Base-by-base conservation (phyloP, 2,113 vertebrate genomes). In the Baryphthengus martii region DNA sequence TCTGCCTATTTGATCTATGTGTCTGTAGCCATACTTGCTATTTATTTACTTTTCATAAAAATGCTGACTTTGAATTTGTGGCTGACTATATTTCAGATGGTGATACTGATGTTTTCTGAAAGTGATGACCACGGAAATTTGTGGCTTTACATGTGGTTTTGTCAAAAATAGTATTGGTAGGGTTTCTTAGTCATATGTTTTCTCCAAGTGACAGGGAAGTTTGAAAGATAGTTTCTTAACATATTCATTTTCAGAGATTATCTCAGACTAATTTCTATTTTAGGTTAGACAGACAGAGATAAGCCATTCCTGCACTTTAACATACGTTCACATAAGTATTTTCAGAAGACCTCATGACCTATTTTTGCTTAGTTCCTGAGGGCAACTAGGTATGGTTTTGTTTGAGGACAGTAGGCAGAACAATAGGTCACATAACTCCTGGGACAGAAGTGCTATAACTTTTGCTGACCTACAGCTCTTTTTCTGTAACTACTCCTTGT, bases 41-140 rank as follows among this genome's bases (percentile, higher is more conserved):
- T 92, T 91, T 94, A 81, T 37, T 90, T 88, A 39, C 29, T 83
- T 81, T 86, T 67, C 37, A 52, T 65, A 61, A 92, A 93, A 93
- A 63, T 26, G 68, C 81, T 94, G 93, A 93, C 77, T 78, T 73
- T 85, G 77, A 78, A 73, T 72, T 71, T 88, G 65, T 81, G 79
- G 72, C 42, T 88, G 52, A 44, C 56, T 84, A 1, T n/a, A 72
- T 75, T 94, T 96, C 68, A 95, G 79, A 95, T 55, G 13, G 47
- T 17, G 42, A 84, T 31, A 74, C 50, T 45, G 45, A 49, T 61
- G 55, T 89, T 73, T 83, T 59, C 29, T 61, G 28, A 67, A 94
- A 93, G 50, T 6, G 35, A 71, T 93, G 91, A 88, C 63, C 28
- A 74, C 78, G 39, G 50, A 95, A 80, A 33, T 68, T 56, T 82